Conservation (phyloP, 1,140 invertebrate species). For the Aphidius ervi region DNA sequence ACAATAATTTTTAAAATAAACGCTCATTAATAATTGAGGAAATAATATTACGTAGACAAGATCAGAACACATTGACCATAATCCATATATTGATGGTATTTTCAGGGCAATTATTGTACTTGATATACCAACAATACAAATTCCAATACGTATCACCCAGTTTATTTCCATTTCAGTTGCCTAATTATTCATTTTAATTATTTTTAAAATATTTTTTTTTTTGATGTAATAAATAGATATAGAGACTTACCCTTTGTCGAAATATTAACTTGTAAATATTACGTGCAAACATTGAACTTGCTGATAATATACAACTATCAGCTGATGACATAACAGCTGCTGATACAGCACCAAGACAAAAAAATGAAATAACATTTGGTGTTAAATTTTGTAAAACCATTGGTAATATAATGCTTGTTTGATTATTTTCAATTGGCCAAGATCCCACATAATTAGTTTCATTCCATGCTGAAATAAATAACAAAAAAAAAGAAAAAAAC, state of each 20-base stretch:
- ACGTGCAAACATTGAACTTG: conserved; percentile 96
- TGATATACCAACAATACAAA: conserved; percentile 87
- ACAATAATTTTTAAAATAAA: conserved; percentile 88
- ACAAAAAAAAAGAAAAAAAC: conserved; percentile 7
- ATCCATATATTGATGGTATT: conserved; percentile 93
- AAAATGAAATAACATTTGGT: conserved; percentile 90
- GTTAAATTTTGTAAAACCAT: conserved; percentile 95
- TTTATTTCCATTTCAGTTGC: conserved; percentile 96
- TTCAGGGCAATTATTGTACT: conserved; percentile 94
- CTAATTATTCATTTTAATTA: conserved; percentile 40
- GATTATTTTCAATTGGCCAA: conserved; percentile 66
- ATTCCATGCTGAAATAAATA: conserved; percentile 78
- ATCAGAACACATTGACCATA: conserved; percentile 98
- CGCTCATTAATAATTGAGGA: conserved; percentile 95
- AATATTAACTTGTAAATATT: conserved; percentile 98
- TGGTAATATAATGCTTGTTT: conserved; percentile 91
- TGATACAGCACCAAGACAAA: conserved; percentile 95
- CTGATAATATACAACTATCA: conserved; percentile 94
- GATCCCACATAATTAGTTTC: conserved; percentile 78
- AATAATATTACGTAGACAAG: conserved; percentile 97
- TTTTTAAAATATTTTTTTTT: background rate
- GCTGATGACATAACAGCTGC: conserved; percentile 98
- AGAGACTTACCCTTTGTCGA: conserved; percentile 70
- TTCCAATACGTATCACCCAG: conserved; percentile 93
- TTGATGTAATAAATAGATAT: background rate